Conservation (phyloP, 1,140 invertebrate species). For the Ostrea denselamellosa region DNA sequence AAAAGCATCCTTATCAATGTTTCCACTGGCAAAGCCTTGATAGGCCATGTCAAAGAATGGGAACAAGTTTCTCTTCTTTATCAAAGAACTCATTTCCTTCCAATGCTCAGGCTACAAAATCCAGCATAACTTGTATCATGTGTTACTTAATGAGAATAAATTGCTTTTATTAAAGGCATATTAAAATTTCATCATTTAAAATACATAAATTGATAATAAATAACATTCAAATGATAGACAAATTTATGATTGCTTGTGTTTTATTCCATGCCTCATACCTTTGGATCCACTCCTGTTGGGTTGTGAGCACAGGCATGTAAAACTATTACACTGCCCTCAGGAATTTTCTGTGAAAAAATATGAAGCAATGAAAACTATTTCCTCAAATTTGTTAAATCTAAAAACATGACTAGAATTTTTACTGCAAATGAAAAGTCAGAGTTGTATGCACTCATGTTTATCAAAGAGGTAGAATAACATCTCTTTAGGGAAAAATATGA, state of each 20-base stretch:
- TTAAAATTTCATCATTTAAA: too few relatives aligned
- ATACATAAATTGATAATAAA: too few relatives aligned
- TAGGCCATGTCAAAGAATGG: constrained; percentile 99
- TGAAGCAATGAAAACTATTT: not conserved
- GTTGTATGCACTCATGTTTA: too few relatives aligned
- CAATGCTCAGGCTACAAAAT: constrained; percentile 89
- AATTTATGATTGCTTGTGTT: too few relatives aligned
- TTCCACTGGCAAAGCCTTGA: constrained; percentile 94
- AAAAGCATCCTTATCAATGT: constrained; percentile 92
- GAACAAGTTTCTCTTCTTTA: constrained; percentile 90
- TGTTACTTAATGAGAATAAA: not conserved
- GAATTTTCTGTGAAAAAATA: constrained; percentile 88
- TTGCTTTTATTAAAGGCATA: not conserved
- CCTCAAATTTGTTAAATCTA: too few relatives aligned
- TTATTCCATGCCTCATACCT: constrained; percentile 66
- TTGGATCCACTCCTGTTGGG: constrained; percentile 93
- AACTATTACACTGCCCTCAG: constrained; percentile 94
- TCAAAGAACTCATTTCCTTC: constrained; percentile 88
- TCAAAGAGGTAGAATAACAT: too few relatives aligned
- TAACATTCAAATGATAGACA: too few relatives aligned
- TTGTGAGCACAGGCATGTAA: constrained; percentile 99
- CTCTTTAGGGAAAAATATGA: too few relatives aligned
- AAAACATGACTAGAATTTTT: too few relatives aligned
- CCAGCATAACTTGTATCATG: not conserved
- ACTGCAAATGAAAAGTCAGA: too few relatives aligned